Conservation (phyloP, 92 coral and sea anemone species). For the Meandrina meandrites region DNA sequence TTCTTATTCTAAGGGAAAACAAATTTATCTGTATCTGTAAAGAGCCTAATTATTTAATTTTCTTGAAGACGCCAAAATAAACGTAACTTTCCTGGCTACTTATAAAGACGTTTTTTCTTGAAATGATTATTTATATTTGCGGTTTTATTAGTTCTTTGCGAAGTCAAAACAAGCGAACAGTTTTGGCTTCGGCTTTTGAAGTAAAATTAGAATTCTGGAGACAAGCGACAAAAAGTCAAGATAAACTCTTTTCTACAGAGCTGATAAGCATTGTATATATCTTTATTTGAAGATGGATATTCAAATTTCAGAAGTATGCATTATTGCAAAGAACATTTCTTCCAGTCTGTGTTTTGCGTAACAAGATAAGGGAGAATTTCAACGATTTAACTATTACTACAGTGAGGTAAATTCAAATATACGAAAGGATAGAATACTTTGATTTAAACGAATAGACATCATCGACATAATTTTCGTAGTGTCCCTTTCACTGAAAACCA, state of each 20-base stretch:
- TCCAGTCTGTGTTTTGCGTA: background rate
- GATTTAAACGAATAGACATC: background rate
- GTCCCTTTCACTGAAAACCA: background rate
- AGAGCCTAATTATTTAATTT: background rate
- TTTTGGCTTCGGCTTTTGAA: background rate
- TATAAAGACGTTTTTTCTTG: background rate
- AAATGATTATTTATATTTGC: background rate
- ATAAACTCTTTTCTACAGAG: background rate
- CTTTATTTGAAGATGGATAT: background rate
- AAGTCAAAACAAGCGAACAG: background rate
- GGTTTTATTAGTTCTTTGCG: background rate
- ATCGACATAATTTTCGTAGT: background rate
- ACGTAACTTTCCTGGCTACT: background rate
- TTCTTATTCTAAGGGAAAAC: background rate
- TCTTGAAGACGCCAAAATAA: background rate
- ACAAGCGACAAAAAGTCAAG: background rate
- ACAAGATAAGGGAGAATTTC: background rate
- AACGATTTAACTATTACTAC: background rate
- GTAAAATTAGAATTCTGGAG: background rate
- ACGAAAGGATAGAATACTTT: background rate
- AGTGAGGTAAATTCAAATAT: too few relatives aligned
- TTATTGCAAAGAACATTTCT: background rate
- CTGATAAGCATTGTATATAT: conserved; percentile 2
- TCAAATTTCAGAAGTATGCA: too few relatives aligned
- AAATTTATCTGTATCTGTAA: background rate